phyloP scores from a whole-genome alignment of 2,797 vertebrate genomes.

The Malurus leucopterus region DNA sequence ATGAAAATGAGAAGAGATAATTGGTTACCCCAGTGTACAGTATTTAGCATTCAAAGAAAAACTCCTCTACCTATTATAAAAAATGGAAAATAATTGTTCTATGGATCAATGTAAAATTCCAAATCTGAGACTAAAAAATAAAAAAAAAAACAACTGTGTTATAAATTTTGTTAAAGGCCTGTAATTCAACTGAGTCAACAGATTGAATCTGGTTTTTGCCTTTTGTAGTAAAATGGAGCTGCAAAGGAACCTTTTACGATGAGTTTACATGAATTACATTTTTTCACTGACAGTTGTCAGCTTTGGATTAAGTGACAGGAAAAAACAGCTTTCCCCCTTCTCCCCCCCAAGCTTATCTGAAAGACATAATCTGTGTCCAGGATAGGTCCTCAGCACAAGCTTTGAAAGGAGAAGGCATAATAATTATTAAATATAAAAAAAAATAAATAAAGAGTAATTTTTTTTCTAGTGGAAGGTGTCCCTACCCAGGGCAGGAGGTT shows the following conservation, averaged over 20 bases:
- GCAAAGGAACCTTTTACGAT: not conserved
- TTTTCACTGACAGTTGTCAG: not conserved
- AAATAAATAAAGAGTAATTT: not conserved
- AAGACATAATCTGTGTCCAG: not conserved
- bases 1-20: not conserved
- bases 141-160: not conserved
- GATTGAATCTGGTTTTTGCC: not conserved
- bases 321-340: not conserved
- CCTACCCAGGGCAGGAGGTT: too few relatives aligned
- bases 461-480: not conserved
- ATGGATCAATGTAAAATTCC: rapidly evolving
- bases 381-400: rapidly evolving
- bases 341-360: rapidly evolving
- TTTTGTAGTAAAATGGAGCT: not conserved
- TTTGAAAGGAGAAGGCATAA: not conserved
- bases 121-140: not conserved
- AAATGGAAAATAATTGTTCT: not conserved
- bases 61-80: not conserved
- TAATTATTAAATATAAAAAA: not conserved
- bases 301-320: not conserved
- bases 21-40: not conserved
- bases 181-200: not conserved
- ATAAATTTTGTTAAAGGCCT: not conserved
- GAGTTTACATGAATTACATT: not conserved
- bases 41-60: not conserved